Evolutionary conservation across 2,888 invertebrate genomes (phyloP).

Genomic region (Alcis repandata): DNA sequence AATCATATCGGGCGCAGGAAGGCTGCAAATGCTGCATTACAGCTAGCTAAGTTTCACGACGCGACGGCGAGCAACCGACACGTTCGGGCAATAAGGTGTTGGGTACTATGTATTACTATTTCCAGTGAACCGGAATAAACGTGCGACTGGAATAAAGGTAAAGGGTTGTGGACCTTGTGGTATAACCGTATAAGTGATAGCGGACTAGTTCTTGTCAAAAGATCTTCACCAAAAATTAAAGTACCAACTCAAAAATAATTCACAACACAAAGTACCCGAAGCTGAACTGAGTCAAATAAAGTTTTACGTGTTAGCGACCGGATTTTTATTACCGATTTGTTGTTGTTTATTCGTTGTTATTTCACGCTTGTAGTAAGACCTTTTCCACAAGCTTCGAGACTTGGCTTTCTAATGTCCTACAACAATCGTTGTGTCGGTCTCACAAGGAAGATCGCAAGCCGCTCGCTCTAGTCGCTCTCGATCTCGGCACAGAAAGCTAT

Average conservation of each 20-base stretch:
- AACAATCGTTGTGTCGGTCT: neutral
- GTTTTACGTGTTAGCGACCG: neutral
- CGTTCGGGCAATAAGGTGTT: slow-evolving; percentile 65
- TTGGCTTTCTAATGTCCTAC: neutral
- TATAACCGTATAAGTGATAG: slow-evolving; percentile 47
- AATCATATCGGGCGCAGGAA: slow-evolving; percentile 44
- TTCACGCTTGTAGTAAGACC: too few species aligned
- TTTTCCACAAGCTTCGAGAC: too few species aligned
- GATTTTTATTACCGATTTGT: neutral
- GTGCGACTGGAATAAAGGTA: slow-evolving; percentile 58
- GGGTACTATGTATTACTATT: slow-evolving; percentile 67
- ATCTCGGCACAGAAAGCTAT: slow-evolving; percentile 34
- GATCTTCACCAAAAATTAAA: neutral
- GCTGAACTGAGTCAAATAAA: neutral
- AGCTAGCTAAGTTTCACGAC: neutral
- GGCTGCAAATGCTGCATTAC: slow-evolving; percentile 26
- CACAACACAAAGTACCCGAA: neutral
- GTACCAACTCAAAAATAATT: neutral
- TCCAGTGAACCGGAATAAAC: slow-evolving; percentile 77
- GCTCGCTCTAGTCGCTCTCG: slow-evolving; percentile 12
- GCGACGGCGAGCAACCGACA: slow-evolving; percentile 47
- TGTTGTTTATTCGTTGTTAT: neutral
- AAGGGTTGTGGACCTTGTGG: slow-evolving; percentile 49
- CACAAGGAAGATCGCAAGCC: slow-evolving; percentile 2
- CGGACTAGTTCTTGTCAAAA: slow-evolving; percentile 29